phyloP scores from a whole-genome alignment of 2,797 vertebrate species.

The Emydoidea blandingii region DNA sequence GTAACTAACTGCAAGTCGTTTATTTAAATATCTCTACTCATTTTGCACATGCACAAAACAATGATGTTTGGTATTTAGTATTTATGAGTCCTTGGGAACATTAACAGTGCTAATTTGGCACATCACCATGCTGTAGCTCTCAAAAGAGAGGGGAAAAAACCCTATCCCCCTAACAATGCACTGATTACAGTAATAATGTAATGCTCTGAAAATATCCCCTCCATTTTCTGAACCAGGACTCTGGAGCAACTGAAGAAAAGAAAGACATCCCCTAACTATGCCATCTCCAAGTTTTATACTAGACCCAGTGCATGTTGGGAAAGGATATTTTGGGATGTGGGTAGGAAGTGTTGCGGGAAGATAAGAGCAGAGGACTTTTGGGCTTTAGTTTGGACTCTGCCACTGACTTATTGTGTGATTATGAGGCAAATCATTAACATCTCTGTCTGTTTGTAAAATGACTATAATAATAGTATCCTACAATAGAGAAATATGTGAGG shows the following conservation, averaged over 20 bases:
- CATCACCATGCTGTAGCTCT: slow-evolving; percentile 14
- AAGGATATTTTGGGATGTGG: neutral
- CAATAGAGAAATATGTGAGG: neutral
- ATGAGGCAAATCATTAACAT: slow-evolving; percentile 6
- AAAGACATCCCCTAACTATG: neutral
- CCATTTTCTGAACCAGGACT: rapidly evolving
- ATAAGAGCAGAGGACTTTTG: neutral
- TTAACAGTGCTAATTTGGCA: slow-evolving; percentile 14
- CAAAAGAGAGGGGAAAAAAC: neutral
- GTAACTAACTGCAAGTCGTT: slow-evolving; percentile 20
- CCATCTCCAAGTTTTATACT: neutral
- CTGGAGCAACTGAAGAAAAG: neutral
- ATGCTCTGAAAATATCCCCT: neutral
- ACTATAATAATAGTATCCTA: slow-evolving; percentile 3
- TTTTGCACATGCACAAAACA: slow-evolving; percentile 1
- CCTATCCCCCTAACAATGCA: neutral
- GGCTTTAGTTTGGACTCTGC: neutral
- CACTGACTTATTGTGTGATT: neutral
- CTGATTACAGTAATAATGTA: neutral
- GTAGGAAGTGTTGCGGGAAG: neutral
- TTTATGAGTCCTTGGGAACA: slow-evolving; percentile 56
- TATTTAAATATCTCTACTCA: slow-evolving; percentile 18
- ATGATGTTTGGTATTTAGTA: slow-evolving; percentile 30
- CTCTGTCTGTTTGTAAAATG: slow-evolving; percentile 4
- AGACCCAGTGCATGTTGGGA: neutral